Conservation (phyloP, 2,797 vertebrate species). For the Chiloscyllium punctatum region DNA sequence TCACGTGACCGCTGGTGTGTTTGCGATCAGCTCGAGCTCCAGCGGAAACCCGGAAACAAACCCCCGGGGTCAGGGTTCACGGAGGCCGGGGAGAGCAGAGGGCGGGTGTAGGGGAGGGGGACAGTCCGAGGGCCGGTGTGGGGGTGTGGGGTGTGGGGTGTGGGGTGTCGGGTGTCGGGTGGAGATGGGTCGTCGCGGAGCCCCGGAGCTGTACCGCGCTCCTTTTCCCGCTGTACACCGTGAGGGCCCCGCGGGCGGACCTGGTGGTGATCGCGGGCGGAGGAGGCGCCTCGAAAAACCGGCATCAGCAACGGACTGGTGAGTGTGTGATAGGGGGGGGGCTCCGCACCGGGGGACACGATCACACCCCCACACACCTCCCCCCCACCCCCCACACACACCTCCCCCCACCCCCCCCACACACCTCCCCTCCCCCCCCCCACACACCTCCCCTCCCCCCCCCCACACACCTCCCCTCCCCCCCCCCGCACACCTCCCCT, state of each 20-base stretch:
- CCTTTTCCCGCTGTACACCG: constrained; percentile 86
- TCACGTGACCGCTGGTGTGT: background rate
- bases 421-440: no score
- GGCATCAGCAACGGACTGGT: constrained; percentile 91
- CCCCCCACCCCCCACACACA: no score
- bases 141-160: no score
- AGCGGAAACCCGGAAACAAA: background rate
- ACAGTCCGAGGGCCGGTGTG: fast-evolving
- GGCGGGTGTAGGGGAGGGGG: fast-evolving
- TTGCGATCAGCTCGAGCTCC: background rate
- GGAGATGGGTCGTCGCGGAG: constrained; percentile 71
- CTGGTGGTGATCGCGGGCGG: constrained; percentile 81
- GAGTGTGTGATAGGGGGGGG: constrained; percentile 43
- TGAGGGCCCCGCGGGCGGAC: constrained; percentile 70
- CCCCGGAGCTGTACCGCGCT: constrained; percentile 79
- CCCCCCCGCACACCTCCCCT: no score
- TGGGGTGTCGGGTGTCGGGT: background rate
- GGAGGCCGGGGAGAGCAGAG: background rate
- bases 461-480: no score
- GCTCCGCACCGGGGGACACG: no score
- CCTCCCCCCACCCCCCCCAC: no score
- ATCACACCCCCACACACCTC: no score
- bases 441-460: no score
- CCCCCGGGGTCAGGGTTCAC: background rate
- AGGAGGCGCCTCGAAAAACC: constrained; percentile 83